Percentiles rank a stretch among this genome's conserved stretches.
Evolutionary conservation across 23 tunicate species (phyloP).

Genomic region (Ciona savignyi): DNA sequence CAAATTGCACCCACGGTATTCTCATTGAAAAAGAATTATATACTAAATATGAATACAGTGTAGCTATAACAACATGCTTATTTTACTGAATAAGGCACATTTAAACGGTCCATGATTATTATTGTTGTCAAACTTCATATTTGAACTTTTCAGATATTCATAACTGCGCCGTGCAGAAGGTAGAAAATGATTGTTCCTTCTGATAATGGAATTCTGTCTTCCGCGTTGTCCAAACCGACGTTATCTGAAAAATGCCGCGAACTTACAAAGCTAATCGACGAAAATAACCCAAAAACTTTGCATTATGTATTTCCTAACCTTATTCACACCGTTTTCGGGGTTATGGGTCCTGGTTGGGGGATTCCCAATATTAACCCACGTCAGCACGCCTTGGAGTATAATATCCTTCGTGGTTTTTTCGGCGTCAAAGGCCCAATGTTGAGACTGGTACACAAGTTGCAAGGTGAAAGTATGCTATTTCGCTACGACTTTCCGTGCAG

Average conservation of each 20-base stretch:
- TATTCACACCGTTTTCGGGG: conserved; percentile 51
- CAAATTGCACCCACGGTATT: no score
- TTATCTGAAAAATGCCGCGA: conserved; percentile 42
- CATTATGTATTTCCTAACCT: conserved; percentile 31
- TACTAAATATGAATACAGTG: no score
- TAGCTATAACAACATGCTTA: no score
- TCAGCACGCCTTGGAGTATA: conserved; percentile 22
- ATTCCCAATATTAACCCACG: conserved; percentile 17
- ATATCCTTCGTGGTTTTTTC: conserved; percentile 41
- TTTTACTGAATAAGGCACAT: no score
- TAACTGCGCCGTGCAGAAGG: neutral
- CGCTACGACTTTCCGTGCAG: conserved; percentile 44
- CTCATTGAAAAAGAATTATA: no score
- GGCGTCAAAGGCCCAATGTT: conserved; percentile 68
- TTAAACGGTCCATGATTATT: no score
- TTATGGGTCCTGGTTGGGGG: conserved; percentile 53
- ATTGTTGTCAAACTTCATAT: neutral
- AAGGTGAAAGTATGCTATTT: conserved; percentile 30
- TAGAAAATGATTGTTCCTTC: neutral
- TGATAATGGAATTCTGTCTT: neutral
- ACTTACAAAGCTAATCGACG: conserved; percentile 50
- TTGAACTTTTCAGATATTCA: neutral
- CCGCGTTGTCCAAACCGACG: conserved; percentile 29
- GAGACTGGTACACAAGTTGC: conserved; percentile 46
- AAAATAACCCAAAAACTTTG: conserved; percentile 24